Percentiles rank a stretch among this genome's conserved stretches.
Conservation (phyloP, 2,113 vertebrate genomes). For the Brienomyrus longianalis region DNA sequence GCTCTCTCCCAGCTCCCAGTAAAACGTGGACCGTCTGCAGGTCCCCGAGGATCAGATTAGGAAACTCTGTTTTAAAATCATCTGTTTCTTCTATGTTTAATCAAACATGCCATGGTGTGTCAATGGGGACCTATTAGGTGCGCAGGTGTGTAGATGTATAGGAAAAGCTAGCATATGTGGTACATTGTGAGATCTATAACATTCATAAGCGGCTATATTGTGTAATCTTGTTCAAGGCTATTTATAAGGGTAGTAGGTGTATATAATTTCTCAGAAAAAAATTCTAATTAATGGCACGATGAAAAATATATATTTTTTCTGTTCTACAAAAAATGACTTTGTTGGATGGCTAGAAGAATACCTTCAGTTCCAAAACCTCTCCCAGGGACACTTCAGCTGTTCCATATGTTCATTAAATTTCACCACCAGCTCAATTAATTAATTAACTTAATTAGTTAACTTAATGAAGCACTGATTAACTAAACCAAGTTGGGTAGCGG, state of each 20-base stretch:
- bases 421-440: neutral
- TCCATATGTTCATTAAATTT: neutral
- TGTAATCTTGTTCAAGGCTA: neutral
- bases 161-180: too few relatives aligned
- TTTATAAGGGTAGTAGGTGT: neutral
- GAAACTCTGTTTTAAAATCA: neutral
- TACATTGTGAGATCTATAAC: too few relatives aligned
- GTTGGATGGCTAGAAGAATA: neutral
- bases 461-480: neutral
- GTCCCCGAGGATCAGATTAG: neutral
- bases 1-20: neutral
- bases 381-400: neutral
- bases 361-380: neutral
- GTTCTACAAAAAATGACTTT: neutral
- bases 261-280: neutral
- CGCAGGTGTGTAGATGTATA: too few relatives aligned
- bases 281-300: neutral
- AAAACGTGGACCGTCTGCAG: neutral
- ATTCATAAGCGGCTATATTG: too few relatives aligned
- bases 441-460: neutral
- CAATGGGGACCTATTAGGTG: too few relatives aligned
- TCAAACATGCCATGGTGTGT: too few relatives aligned
- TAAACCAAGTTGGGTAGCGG: neutral
- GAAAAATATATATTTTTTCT: neutral
- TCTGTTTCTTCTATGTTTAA: too few relatives aligned